phyloP scores from a whole-genome alignment of 37 sponge, comb jelly and placozoan species.

The Axinella damicornis region DNA sequence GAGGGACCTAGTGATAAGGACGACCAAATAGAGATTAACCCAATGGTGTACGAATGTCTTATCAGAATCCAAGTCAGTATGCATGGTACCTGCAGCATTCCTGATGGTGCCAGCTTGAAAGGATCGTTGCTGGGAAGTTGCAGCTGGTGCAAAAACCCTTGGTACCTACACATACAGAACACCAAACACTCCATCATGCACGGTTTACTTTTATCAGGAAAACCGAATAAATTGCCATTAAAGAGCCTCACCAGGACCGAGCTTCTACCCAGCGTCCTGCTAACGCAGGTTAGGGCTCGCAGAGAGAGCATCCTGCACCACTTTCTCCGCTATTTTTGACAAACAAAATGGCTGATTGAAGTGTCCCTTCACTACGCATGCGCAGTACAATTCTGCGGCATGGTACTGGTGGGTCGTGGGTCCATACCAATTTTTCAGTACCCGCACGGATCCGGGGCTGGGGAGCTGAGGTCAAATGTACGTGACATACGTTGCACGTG shows the following conservation, averaged over 20 bases:
- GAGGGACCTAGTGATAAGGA: conserved; percentile 37
- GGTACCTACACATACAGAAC: conserved; percentile 15
- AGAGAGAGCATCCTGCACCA: conserved; percentile 5
- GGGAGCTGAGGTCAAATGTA: too few species aligned
- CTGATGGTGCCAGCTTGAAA: conserved; percentile 1
- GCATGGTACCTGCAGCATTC: conserved; percentile 52
- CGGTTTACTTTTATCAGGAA: too few species aligned
- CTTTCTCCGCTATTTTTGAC: too few species aligned
- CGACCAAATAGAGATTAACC: too few species aligned
- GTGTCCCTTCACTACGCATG: neutral
- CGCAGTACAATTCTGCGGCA: conserved; percentile 11
- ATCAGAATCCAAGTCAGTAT: too few species aligned
- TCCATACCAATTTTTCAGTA: too few species aligned
- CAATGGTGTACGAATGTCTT: neutral
- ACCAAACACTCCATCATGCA: neutral
- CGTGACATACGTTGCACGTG: too few species aligned
- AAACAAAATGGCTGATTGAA: too few species aligned
- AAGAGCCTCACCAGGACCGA: neutral
- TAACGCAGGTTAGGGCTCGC: neutral
- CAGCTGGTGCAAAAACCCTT: conserved; percentile 1
- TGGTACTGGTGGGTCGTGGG: too few species aligned
- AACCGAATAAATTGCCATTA: neutral
- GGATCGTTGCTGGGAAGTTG: conserved; percentile 2
- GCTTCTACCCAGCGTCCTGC: conserved; percentile 8
- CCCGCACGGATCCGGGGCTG: too few species aligned